Evolutionary conservation across 2,888 invertebrate genomes (phyloP).

Genomic region (Augochlorella aurata): DNA sequence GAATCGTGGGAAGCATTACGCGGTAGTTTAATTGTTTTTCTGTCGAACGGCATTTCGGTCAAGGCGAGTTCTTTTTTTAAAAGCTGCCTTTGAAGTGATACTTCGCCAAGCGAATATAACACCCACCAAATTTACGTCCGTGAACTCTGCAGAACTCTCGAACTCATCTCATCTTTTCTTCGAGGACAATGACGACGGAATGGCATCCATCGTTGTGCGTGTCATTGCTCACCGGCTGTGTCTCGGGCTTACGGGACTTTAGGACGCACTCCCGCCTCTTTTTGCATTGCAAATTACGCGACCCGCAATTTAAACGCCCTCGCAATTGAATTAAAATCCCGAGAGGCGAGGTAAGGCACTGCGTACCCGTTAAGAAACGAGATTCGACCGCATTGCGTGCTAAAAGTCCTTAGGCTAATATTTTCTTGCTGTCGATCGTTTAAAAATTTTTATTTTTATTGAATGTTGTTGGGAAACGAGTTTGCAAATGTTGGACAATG

Average conservation of each 20-base stretch:
- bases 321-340: conserved; percentile 58
- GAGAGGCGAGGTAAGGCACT: background rate
- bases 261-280: conserved; percentile 54
- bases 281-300: conserved; percentile 70
- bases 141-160: conserved; percentile 76
- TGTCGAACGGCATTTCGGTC: conserved; percentile 34
- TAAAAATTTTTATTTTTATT: background rate
- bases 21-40: conserved; percentile 33
- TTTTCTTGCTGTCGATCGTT: background rate
- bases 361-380: background rate
- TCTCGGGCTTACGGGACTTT: conserved; percentile 69
- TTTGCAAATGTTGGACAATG: background rate
- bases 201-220: conserved; percentile 60
- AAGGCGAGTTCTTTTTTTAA: conserved; percentile 34
- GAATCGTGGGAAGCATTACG: background rate
- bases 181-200: conserved; percentile 68
- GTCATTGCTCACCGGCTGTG: conserved; percentile 55
- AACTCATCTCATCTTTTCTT: conserved; percentile 69
- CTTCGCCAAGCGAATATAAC: conserved; percentile 49
- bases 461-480: background rate
- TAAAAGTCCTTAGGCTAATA: background rate
- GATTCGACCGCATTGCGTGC: background rate
- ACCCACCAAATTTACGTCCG: conserved; percentile 71
- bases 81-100: conserved; percentile 32
- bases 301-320: conserved; percentile 61